phyloP scores from a whole-genome alignment of 2,797 vertebrate species.

The Sebastes nivosus region DNA sequence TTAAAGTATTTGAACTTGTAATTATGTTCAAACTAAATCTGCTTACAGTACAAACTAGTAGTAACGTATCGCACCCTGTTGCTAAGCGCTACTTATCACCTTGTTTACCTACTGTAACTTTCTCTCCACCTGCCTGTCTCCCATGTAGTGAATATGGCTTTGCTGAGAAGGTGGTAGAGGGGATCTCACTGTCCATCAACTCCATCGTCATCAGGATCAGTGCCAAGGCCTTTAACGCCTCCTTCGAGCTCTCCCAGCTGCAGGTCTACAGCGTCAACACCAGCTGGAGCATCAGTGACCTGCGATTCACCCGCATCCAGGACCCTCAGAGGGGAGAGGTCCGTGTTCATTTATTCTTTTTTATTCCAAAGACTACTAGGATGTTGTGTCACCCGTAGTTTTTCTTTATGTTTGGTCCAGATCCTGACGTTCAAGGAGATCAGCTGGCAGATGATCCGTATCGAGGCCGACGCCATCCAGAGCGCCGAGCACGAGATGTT shows the following conservation, averaged over 20 bases:
- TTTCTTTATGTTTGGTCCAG: conserved; percentile 66
- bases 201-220: conserved; percentile 97
- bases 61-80: background rate
- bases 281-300: conserved; percentile 92
- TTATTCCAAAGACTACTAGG: background rate
- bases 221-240: conserved; percentile 98
- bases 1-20: background rate
- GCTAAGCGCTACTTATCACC: background rate
- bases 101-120: background rate
- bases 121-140: background rate
- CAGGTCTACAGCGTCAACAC: conserved; percentile 97
- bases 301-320: conserved; percentile 93
- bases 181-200: conserved; percentile 96
- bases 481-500: conserved; percentile 94
- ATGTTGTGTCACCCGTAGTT: background rate
- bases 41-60: background rate
- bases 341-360: background rate
- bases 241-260: conserved; percentile 97
- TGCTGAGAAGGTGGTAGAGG: conserved; percentile 99
- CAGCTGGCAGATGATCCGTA: conserved; percentile 99
- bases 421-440: conserved; percentile 99
- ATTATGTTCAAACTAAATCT: background rate
- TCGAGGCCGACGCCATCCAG: conserved; percentile 98
- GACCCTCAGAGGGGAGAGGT: conserved; percentile 95
- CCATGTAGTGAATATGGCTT: conserved; percentile 94